phyloP scores from a whole-genome alignment of 2,113 vertebrate species.

The Bostrychus sinensis region DNA sequence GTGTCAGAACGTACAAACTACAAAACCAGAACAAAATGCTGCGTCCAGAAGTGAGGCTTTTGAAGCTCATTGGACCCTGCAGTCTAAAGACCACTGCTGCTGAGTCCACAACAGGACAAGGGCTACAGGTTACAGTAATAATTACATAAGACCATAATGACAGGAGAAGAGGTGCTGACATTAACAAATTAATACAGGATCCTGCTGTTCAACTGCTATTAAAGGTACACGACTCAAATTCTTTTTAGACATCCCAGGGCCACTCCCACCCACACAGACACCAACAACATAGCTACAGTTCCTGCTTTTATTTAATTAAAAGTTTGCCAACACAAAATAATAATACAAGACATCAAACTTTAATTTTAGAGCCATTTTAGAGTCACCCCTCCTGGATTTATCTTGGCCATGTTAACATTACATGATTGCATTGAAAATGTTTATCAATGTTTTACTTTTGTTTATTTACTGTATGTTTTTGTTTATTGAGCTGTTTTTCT shows the following conservation, averaged over 20 bases:
- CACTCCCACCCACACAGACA: too few species aligned
- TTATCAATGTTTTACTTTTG: too few species aligned
- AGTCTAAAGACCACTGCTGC: background rate
- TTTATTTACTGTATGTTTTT: too few species aligned
- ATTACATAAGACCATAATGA: constrained; percentile 25
- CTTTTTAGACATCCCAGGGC: background rate
- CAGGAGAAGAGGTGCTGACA: constrained; percentile 30
- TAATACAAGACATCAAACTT: too few species aligned
- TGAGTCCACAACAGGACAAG: constrained; percentile 18
- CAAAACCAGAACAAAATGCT: background rate
- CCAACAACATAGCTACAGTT: too few species aligned
- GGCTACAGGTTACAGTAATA: constrained; percentile 25
- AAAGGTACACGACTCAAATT: background rate
- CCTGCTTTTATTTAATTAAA: too few species aligned
- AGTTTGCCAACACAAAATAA: too few species aligned
- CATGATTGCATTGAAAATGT: too few species aligned
- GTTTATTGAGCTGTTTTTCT: too few species aligned
- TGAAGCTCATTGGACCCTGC: background rate
- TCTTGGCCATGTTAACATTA: too few species aligned
- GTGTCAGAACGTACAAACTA: background rate
- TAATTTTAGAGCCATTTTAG: too few species aligned
- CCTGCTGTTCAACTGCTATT: constrained; percentile 1
- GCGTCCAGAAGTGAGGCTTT: background rate
- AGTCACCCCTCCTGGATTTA: too few species aligned
- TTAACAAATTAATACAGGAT: constrained; percentile 31